Evolutionary conservation across 2,797 vertebrate species (phyloP).

Genomic region (Fistularia commersonii): DNA sequence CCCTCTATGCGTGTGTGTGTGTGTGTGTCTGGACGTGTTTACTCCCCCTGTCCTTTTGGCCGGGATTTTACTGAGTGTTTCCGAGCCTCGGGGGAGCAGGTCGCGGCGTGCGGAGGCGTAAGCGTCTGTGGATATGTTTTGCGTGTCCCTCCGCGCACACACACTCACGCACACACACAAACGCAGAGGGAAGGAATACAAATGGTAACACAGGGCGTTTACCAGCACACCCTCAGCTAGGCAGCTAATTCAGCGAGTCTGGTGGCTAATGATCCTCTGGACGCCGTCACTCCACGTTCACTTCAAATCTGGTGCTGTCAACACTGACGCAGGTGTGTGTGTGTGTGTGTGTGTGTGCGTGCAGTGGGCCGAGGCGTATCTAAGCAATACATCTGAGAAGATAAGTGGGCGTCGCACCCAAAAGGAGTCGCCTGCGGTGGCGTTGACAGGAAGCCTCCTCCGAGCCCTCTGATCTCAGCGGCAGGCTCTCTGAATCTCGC

Average conservation of each 20-base stretch:
- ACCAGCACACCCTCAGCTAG: no score
- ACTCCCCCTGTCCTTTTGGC: slow-evolving; percentile 51
- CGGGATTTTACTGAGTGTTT: slow-evolving; percentile 48
- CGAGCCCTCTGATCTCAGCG: slow-evolving; percentile 40
- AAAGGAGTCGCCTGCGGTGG: slow-evolving; percentile 52
- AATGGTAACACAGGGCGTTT: no score
- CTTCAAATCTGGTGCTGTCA: no score
- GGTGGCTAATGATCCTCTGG: no score
- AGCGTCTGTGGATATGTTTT: slow-evolving; percentile 51
- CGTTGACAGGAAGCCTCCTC: slow-evolving; percentile 48
- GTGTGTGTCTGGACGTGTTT: slow-evolving; percentile 31
- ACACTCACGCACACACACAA: slow-evolving; percentile 9
- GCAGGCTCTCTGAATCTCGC: slow-evolving; percentile 43
- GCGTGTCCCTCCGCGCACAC: slow-evolving; percentile 20
- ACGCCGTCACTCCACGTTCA: no score
- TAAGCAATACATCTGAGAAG: slow-evolving; percentile 33
- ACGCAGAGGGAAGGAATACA: no score
- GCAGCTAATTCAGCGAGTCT: no score
- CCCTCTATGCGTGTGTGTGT: slow-evolving; percentile 12
- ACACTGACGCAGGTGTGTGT: no score
- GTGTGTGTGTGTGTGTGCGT: slow-evolving; percentile 17
- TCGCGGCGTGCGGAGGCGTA: slow-evolving; percentile 38
- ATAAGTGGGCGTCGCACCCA: slow-evolving; percentile 48
- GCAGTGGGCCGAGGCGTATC: slow-evolving; percentile 33
- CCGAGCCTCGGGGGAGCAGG: slow-evolving; percentile 42